Percentiles rank a stretch among this genome's conserved stretches.
Evolutionary conservation across 2,113 vertebrate genomes (phyloP).

Genomic region (Rhipidura dahli): DNA sequence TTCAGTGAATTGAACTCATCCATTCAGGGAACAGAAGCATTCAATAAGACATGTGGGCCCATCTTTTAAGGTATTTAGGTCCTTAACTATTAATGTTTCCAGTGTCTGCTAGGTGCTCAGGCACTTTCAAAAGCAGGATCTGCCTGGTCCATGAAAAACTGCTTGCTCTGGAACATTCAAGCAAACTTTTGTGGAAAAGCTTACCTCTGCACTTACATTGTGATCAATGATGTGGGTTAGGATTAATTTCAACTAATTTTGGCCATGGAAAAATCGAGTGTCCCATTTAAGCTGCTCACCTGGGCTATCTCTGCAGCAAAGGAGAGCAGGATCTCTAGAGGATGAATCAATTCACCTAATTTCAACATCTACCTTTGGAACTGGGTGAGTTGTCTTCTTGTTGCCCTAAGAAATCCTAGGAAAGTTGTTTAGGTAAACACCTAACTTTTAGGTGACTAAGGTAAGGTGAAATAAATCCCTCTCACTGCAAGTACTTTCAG

Average conservation of each 20-base stretch:
- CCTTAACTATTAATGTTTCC: conserved; percentile 43
- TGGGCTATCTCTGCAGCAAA: background rate
- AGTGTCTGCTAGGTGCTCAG: background rate
- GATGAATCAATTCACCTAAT: background rate
- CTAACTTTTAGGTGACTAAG: background rate
- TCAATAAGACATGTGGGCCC: conserved; percentile 11
- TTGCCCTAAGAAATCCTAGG: background rate
- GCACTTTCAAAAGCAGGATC: background rate
- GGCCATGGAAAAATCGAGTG: background rate
- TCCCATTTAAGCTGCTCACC: background rate
- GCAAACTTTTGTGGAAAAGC: background rate
- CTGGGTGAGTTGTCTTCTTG: background rate
- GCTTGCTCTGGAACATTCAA: conserved; percentile 24
- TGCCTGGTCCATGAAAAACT: background rate
- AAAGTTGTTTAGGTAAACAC: background rate
- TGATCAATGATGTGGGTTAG: background rate
- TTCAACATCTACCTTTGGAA: background rate
- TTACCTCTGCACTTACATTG: conserved; percentile 28
- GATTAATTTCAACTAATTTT: conserved; percentile 32
- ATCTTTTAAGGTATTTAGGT: conserved; percentile 52
- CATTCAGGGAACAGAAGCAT: conserved; percentile 50
- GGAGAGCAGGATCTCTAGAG: background rate
- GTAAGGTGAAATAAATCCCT: background rate
- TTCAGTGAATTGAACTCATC: conserved; percentile 55
- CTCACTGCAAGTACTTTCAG: background rate